Evolutionary conservation across 1,140 invertebrate species (phyloP).

Genomic region (Lepidurus apus): DNA sequence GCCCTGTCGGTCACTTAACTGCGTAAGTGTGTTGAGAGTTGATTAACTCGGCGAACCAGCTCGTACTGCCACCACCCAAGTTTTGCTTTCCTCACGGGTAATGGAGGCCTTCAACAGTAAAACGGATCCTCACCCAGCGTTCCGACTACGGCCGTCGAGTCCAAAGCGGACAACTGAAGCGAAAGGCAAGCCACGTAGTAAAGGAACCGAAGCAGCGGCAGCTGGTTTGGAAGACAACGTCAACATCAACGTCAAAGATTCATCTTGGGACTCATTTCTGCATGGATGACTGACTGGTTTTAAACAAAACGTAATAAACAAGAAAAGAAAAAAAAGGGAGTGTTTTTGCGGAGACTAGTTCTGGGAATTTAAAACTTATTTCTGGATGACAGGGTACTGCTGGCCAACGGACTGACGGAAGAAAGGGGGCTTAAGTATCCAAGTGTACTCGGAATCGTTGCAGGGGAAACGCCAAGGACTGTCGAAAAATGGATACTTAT

Average conservation of each 20-base stretch:
- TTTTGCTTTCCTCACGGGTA: not conserved
- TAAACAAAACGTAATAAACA: not conserved
- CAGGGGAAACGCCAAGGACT: no score
- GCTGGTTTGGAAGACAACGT: not conserved
- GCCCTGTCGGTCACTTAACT: constrained; percentile 1
- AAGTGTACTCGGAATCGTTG: no score
- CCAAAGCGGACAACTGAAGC: not conserved
- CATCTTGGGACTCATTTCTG: no score
- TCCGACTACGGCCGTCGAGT: not conserved
- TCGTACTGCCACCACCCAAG: not conserved
- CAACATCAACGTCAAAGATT: not conserved
- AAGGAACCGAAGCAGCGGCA: not conserved
- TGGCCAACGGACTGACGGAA: no score
- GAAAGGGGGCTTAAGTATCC: no score
- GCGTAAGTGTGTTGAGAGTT: not conserved
- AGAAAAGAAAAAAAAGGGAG: not conserved
- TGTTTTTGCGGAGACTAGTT: no score
- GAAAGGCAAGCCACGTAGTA: not conserved
- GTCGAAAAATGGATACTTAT: no score
- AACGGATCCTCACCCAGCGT: not conserved
- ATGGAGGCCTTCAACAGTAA: not conserved
- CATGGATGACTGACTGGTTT: no score
- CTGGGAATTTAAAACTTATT: no score
- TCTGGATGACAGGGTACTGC: no score
- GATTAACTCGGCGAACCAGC: not conserved